These are phyloP conservation scores for Labroides dimidiatus DNA, from an alignment of 2,797 vertebrate genomes.

Conservation along the genomic window DNA sequence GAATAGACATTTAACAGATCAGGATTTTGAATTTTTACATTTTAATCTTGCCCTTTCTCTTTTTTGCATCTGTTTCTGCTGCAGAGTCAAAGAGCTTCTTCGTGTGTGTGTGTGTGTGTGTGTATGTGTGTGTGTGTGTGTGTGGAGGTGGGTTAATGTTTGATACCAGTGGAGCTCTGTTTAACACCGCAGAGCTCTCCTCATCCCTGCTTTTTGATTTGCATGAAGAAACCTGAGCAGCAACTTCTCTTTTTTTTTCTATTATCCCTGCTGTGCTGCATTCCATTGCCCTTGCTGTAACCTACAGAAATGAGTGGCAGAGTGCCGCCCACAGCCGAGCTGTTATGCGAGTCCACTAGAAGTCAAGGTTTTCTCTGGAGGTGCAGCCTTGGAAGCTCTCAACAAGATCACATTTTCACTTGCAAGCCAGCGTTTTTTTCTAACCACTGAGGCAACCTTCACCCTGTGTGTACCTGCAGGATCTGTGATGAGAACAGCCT, in stretches of 20 bases:
- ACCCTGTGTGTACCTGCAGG: neutral
- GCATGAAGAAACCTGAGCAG: conserved; percentile 34
- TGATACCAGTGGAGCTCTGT: neutral
- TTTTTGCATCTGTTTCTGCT: neutral
- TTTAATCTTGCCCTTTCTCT: neutral
- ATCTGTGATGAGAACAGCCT: neutral
- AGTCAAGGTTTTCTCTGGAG: conserved; percentile 27
- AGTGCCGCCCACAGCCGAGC: conserved; percentile 22
- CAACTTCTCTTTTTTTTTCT: conserved; percentile 26
- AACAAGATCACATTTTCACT: conserved; percentile 26
- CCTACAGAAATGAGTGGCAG: conserved; percentile 36
- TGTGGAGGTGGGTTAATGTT: neutral
- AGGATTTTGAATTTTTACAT: neutral
- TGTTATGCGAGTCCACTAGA: conserved; percentile 6
- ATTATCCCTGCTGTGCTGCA: conserved; percentile 40
- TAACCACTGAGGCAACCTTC: neutral
- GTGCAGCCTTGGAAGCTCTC: conserved; percentile 16
- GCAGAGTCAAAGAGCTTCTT: neutral
- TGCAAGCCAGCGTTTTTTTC: neutral
- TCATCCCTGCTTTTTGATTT: conserved; percentile 32
- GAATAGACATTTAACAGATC: neutral
- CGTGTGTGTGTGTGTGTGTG: neutral
- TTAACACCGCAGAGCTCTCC: neutral
- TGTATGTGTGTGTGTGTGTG: neutral
- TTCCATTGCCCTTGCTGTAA: conserved; percentile 44